Evolutionary conservation across 2,888 invertebrate genomes (phyloP), one percentile per base, ranked within the genome.

Genomic region (Laothoe populi): DNA sequence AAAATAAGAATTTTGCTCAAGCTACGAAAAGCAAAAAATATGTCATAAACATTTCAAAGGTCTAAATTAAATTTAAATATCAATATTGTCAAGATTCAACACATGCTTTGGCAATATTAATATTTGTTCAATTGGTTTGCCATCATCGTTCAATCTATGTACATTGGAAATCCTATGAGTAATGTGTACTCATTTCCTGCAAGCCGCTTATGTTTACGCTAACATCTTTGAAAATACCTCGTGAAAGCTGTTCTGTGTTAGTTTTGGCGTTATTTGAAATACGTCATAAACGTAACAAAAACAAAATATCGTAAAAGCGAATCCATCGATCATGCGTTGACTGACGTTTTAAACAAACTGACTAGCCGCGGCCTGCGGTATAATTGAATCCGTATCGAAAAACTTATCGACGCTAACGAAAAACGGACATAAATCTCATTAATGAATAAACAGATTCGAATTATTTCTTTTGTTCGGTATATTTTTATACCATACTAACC

Each of bases 321-420:
- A 57, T 67, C 71, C 65, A 78, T 77, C 72, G 67, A 77, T 79
- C 73, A 73, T 64, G 35, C 63, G 67, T 60, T 62, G 70, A 70
- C 73, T 70, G 68, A 38, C 68, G 64, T 66, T 66, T 73, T 74
- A 77, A 74, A 73, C 72, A 73, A 74, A 75, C 73, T 70, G 61
- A 66, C 68, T 65, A 57, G 60, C 53, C 35, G 11, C 31, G 23
- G 2, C 46, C 35, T 31, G 31, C 10, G 35, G 35, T 35, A 35
- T 53, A 53, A 35, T 53, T 53, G 53, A 31, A 53, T 53, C 19
- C 19, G 53, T 53, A 53, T 53, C 11, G 53, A 53, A 53, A 19
- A 53, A 35, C 35, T 35, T 53, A 53, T 53, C 23, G 49, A 49
- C 26, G 35, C 19, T 19, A 31, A 1, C 35, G 19, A 53, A 53